Evolutionary conservation across 1,140 invertebrate genomes (phyloP), one percentile per base, ranked within the genome.

Genomic region (Brachionus rotundiformis): DNA sequence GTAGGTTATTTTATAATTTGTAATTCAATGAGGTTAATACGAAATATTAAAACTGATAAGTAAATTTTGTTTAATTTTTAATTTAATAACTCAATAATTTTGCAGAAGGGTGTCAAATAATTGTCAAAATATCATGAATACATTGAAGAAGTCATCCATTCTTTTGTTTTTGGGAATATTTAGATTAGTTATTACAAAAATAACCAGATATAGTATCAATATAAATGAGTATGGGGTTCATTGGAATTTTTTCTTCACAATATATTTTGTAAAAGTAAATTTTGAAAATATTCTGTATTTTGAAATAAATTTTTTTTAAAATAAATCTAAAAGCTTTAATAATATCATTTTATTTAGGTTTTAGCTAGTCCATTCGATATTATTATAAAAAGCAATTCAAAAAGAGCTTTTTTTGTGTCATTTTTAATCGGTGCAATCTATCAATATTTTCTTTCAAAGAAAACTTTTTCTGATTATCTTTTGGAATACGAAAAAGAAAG

Each of bases 1-100:
- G 95, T 98, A 11, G 95, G 94, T 0, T 86, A 93, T 36, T 98
- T 94, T 90, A 89, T 97, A 13, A 89, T 94, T n/a, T 89, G 92
- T 7, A 95, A 95, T 91, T 94, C 92, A 1, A 88, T 95, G 76
- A 54, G 76, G 25, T 33, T 79, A 41, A 79, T 79, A 31, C 8
- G 76, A 33, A 79, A 79, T 13, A 29, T 0, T 3, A 36, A 71
- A 0, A 16, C 8, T 44, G 23, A 73, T 25, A 10, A 8, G 29
- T 23, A 47, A 25, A 27, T 31, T 47, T 19, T 27, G n/a, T n/a
- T n/a, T 25, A 80, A 16, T 75, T 71, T 68, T 83, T 79, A 11
- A n/a, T 23, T 65, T 80, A 13, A 77, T 13, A 27, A 61, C 80
- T 33, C 11, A 23, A 49, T 39, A 33, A 25, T 63, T 81, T 39